Evolutionary conservation across 2,113 vertebrate genomes (phyloP).

Genomic region (Hydrochoerus hydrochaeris): DNA sequence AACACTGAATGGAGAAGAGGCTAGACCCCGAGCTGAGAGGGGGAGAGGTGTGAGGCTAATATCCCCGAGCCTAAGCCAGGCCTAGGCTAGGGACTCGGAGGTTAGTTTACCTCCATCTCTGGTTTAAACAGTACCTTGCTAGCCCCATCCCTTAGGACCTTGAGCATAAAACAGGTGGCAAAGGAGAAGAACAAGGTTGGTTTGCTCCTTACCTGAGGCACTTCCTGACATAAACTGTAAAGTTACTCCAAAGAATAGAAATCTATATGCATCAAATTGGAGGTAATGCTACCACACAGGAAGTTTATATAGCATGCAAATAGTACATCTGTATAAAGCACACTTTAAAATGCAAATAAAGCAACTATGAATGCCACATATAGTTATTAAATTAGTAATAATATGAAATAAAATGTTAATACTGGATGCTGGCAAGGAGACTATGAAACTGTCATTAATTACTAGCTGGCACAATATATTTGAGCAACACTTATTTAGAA

Average conservation of each 20-base stretch:
- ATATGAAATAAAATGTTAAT: slow-evolving; percentile 76
- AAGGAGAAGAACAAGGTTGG: background rate
- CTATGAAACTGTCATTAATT: slow-evolving; percentile 67
- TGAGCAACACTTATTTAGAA: slow-evolving; percentile 60
- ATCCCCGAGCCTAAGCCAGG: background rate
- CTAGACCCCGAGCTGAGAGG: background rate
- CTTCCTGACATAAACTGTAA: background rate
- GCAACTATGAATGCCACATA: slow-evolving; percentile 23
- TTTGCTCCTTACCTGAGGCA: background rate
- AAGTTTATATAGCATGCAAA: background rate
- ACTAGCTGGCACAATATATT: slow-evolving; percentile 51
- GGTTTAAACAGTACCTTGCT: background rate
- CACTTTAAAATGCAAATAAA: slow-evolving; percentile 63
- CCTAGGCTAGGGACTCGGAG: background rate
- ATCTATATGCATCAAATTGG: background rate
- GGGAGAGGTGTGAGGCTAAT: background rate
- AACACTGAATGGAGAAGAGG: background rate
- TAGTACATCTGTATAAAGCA: background rate
- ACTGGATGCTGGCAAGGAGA: slow-evolving; percentile 44
- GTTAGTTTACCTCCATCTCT: background rate
- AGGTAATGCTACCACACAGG: background rate
- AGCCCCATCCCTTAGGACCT: background rate
- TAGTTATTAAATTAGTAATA: slow-evolving; percentile 70
- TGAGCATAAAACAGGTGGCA: background rate
- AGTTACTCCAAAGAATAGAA: background rate